Evolutionary conservation across 2,797 vertebrate genomes (phyloP).

Genomic region (Mormyrops boulengeri): DNA sequence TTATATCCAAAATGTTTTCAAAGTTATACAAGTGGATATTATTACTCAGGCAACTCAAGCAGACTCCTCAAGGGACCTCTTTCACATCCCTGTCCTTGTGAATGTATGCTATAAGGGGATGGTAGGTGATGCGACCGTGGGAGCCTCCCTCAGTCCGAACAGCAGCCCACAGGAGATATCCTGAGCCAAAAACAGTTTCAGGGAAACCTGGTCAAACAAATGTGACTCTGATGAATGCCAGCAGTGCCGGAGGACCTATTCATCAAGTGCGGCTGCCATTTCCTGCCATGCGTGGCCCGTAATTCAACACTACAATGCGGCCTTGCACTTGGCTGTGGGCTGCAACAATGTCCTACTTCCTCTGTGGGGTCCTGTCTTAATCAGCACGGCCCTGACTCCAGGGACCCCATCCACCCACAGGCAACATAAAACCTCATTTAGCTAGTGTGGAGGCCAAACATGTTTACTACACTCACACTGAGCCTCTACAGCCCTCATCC

Average conservation of each 20-base stretch:
- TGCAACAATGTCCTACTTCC: slow-evolving; percentile 34
- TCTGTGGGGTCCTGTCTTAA: slow-evolving; percentile 2
- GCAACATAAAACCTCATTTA: slow-evolving; percentile 1
- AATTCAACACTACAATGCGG: slow-evolving; percentile 20
- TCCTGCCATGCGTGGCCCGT: background rate
- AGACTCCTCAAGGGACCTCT: background rate
- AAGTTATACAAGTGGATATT: background rate
- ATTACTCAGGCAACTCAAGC: background rate
- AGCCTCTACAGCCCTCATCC: background rate
- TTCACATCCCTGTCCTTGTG: background rate
- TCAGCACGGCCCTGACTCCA: background rate
- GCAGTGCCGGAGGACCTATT: slow-evolving; percentile 21
- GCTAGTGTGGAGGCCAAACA: background rate
- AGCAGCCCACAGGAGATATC: background rate
- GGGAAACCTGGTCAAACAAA: slow-evolving; percentile 28
- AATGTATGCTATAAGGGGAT: background rate
- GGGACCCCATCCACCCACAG: background rate
- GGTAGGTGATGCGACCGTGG: background rate
- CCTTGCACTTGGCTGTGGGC: slow-evolving; percentile 26
- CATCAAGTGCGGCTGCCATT: background rate
- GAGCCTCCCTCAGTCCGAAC: background rate
- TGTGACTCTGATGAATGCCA: slow-evolving; percentile 31
- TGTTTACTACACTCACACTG: background rate
- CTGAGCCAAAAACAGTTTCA: background rate
- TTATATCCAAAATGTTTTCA: background rate